A percentile compares a stretch with the other conserved stretches of the same genome.
phyloP scores from a whole-genome alignment of 1,140 invertebrate genomes.

The Anadara kagoshimensis region DNA sequence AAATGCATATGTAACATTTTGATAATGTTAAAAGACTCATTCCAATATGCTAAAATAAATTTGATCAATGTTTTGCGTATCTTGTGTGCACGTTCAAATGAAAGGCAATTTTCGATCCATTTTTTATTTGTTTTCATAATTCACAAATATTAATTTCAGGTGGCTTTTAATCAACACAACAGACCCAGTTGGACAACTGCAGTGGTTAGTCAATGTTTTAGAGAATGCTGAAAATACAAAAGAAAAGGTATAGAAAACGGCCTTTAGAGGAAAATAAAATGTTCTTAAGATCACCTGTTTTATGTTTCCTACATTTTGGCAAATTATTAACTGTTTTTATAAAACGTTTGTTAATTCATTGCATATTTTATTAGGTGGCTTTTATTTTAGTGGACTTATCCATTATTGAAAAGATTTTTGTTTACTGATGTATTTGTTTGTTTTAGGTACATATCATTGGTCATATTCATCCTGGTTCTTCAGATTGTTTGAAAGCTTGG shows the following conservation, averaged over 20 bases:
- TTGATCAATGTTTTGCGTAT: too few relatives aligned
- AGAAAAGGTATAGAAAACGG: constrained; percentile 84
- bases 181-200: constrained; percentile 94
- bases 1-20: too few relatives aligned
- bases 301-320: too few relatives aligned
- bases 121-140: too few relatives aligned
- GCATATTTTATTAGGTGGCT: constrained; percentile 86
- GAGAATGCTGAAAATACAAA: constrained; percentile 93
- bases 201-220: constrained; percentile 96
- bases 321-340: too few relatives aligned
- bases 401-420: constrained; percentile 95
- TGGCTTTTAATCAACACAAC: constrained; percentile 97
- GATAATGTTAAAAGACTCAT: too few relatives aligned
- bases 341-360: too few relatives aligned
- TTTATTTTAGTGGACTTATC: constrained; percentile 95
- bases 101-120: too few relatives aligned
- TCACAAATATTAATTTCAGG: constrained; percentile 83
- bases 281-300: background rate
- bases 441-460: constrained; percentile 90
- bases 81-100: too few relatives aligned
- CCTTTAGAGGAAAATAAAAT: too few relatives aligned
- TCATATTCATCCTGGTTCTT: constrained; percentile 93
- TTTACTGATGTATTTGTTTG: constrained; percentile 90
- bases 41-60: too few relatives aligned
- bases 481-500: constrained; percentile 80